Evolutionary conservation across 1,140 invertebrate species (phyloP), one percentile per base, ranked within the genome.

Genomic region (Bactericera cockerelli): DNA sequence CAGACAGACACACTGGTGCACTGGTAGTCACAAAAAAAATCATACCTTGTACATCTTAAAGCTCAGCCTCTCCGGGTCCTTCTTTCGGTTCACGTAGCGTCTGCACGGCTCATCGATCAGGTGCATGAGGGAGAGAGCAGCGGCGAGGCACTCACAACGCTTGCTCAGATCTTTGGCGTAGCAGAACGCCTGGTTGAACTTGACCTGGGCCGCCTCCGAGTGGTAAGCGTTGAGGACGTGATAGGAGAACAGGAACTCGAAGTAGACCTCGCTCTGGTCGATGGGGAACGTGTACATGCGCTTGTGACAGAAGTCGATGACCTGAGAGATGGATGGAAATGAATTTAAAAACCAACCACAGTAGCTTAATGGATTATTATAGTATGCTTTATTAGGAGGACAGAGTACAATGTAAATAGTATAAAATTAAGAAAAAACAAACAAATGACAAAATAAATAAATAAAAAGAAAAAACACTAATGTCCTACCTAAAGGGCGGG

Each of bases 261-360:
- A 49, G 22, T 49, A 49, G 22, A 49, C 19, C 19, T 49, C 42
- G 8, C 8, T 10, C 22, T 49, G 42, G 4, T 49, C 42, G n/a
- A 49, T 49, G n/a, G 42, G 42, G 42, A 49, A 49, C 22, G 42
- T 49, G 42, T 49, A 49, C 42, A 49, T 49, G 8, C 42, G 42
- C 22, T 49, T 49, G 22, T 49, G 42, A 49, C 42, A 49, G 22
- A 49, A 49, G 22, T 49, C 42, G 22, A 49, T 49, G 3, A 49
- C 28, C 28, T 31, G 28, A 13, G 28, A 31, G n/a, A n/a, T n/a
- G n/a, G n/a, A n/a, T n/a, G n/a, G n/a, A n/a, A n/a, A n/a, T n/a
- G n/a, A n/a, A n/a, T n/a, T n/a, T n/a, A n/a, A n/a, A n/a, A n/a
- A n/a, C n/a, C n/a, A n/a, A n/a, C n/a, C n/a, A n/a, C n/a, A n/a